Evolutionary conservation across 2,888 invertebrate genomes (phyloP).

Genomic region (Trissolcus brochymenae): DNA sequence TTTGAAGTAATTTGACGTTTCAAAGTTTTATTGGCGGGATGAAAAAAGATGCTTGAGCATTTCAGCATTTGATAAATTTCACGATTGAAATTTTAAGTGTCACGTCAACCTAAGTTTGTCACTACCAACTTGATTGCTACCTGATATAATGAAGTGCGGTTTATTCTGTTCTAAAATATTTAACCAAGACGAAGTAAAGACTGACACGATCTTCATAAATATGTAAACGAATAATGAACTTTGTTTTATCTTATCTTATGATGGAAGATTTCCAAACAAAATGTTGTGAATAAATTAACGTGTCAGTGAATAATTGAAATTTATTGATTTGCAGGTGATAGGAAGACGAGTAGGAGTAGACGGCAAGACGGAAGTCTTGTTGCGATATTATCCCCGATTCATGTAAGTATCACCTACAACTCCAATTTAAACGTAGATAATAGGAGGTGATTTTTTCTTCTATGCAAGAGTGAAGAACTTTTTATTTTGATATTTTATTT

Average conservation of each 20-base stretch:
- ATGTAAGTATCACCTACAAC: conserved; percentile 83
- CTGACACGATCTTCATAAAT: conserved; percentile 3
- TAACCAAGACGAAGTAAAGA: neutral
- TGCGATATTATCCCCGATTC: conserved; percentile 90
- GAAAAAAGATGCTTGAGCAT: no score
- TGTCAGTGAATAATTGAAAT: conserved; percentile 17
- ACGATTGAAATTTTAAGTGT: no score
- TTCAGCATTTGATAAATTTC: no score
- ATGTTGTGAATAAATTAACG: conserved; percentile 4
- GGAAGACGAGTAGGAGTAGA: conserved; percentile 82
- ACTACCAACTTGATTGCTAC: no score
- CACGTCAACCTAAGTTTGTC: no score
- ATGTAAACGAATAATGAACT: conserved; percentile 1
- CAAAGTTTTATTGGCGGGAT: no score
- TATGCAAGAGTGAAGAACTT: no score
- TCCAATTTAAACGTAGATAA: no score
- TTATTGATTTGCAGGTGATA: conserved; percentile 77
- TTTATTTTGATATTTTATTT: no score
- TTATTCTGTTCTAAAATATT: neutral
- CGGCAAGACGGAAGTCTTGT: conserved; percentile 84
- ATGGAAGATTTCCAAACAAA: neutral
- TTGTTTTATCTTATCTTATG: conserved; percentile 1
- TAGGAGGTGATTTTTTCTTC: no score
- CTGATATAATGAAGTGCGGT: no score
- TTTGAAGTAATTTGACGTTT: no score